Evolutionary conservation across 2,888 invertebrate genomes (phyloP).

Genomic region (Quadroppia sp.): DNA sequence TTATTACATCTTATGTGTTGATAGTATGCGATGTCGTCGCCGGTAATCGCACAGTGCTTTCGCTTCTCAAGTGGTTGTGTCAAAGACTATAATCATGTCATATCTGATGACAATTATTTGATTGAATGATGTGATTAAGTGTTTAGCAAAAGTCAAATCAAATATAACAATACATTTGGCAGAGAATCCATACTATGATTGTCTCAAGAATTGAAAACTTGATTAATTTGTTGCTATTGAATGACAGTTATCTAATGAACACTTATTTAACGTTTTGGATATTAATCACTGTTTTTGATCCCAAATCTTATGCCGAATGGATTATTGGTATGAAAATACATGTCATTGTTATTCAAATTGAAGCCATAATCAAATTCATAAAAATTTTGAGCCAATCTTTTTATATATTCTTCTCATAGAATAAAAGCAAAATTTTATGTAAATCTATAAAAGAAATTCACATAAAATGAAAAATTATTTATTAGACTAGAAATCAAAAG

Average conservation of each 20-base stretch:
- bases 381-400: no score
- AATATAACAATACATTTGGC: not conserved
- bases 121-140: conserved; percentile 19
- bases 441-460: no score
- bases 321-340: conserved; percentile 6
- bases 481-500: no score
- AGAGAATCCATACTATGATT: not conserved
- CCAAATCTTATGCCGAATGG: not conserved
- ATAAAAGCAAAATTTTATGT: no score
- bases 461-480: no score
- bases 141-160: not conserved
- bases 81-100: no score
- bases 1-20: no score
- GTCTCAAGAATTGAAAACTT: not conserved
- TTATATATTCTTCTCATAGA: no score
- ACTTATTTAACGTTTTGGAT: not conserved
- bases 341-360: not conserved
- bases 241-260: not conserved
- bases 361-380: no score
- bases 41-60: no score
- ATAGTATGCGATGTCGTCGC: no score
- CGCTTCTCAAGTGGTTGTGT: conserved; percentile 1
- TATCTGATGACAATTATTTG: not conserved
- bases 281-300: not conserved
- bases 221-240: not conserved